Base-by-base conservation (phyloP, 1,140 invertebrate genomes). In the Thrips palmi region DNA sequence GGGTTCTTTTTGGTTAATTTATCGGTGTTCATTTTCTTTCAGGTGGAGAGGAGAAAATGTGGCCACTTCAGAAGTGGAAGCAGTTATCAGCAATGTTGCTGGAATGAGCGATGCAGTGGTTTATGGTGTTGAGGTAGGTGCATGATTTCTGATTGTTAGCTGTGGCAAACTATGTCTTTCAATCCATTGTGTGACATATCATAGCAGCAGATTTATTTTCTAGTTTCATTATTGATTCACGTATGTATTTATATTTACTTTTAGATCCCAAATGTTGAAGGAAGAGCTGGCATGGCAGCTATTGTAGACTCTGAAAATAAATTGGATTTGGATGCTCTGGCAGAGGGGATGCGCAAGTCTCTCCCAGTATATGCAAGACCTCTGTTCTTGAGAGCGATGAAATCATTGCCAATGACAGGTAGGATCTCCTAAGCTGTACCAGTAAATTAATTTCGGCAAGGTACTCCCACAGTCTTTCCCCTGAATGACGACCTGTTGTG, bases 1-100 rank as follows among this genome's bases (percentile, higher is more conserved):
- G 21, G 17, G 22, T 29, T 3, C 11, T 35, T 35, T 12, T 11
- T 25, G 17, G 18, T 33, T 44, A 18, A 37, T 44, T 41, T 30
- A 11, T 43, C 7, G 10, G 7, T 30, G 12, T 2, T 3, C 21
- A 21, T 12, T 31, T 10, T 29, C 25, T 46, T 75, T 64, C 55
- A 79, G 91, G 46, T 86, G 79, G 79, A 72, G 80, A 41, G 91
- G 92, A 20, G 94, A 98, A 59, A 97, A 97, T 55, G 89, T 97
- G 0, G 84, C 89, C 0, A 97, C 93, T 4, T 73, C 77, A n/a
- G 92, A 97, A 64, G 87, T 97, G 1, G 93, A 97, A 63, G 80
- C 74, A 19, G 72, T 89, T 1, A 75, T 97, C 27, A 87, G 79
- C 45, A 81, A 81, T 44, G 62, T 84, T 20, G 62, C 85, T 28